Base-by-base conservation (phyloP, 2,888 invertebrate species). In the Geophilus truncorum region DNA sequence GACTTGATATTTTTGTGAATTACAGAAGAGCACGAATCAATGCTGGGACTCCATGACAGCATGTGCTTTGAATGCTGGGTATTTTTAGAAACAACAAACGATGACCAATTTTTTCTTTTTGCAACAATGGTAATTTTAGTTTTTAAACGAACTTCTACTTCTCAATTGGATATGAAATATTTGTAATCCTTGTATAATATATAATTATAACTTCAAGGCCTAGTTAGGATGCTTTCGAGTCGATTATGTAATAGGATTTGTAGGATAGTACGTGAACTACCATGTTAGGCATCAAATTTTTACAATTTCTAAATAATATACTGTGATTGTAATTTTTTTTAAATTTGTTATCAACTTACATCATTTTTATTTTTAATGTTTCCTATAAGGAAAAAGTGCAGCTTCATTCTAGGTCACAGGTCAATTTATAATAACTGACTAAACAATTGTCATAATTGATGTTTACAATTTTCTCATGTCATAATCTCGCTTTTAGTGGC, bases 101-200 rank as follows among this genome's bases (percentile, higher is more conserved):
- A 25, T 4, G 18, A 62, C 23, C 25, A 23, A 62, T 10, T 23
- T 23, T 57, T 62, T 21, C 25, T 23, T 28, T 70, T 70, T 70
- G 70, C 70, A 70, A 70, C 70, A 28, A 12, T 28, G 70, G 70
- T 70, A 70, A 70, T 15, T 62, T 62, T 25, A 12, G 62, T 62
- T 62, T 62, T 10, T 15, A 23, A 9, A 1, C 23, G 62, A 62
- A 21, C 15, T 70, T 70, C 70, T 15, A 25, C 70, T 70, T 70
- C 70, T 28, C 25, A 28, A 70, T 70, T 70, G 51, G 28, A 70
- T 70, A 70, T 70, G 70, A 70, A 70, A 28, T 70, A 70, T 70
- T 70, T 70, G 70, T 70, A 70, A 15, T 70, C 25, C 70, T 70
- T 70, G 70, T 70, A 57, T 21, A 57, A 57, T 57, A 70, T 62